Conservation (phyloP, 2,888 invertebrate genomes). For the Nomada hirtipes region DNA sequence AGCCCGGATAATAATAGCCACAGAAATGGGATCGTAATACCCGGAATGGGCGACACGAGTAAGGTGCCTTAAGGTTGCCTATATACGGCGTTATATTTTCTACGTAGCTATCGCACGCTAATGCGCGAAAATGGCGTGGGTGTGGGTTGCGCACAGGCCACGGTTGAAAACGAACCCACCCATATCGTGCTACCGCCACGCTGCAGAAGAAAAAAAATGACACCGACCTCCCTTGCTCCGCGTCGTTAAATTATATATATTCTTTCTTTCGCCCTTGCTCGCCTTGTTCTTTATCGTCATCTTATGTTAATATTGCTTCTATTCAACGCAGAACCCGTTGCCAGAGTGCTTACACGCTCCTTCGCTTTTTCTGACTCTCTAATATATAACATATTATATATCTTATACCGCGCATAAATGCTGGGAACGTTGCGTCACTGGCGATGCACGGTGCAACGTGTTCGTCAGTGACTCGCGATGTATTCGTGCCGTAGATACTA, state of each 20-base stretch:
- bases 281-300: conserved; percentile 75
- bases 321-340: conserved; percentile 47
- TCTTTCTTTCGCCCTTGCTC: conserved; percentile 71
- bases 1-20: conserved; percentile 76
- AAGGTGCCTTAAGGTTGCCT: conserved; percentile 57
- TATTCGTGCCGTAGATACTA: too few species aligned
- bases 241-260: conserved; percentile 73
- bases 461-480: too few species aligned
- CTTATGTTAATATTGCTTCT: conserved; percentile 79
- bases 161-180: conserved; percentile 71
- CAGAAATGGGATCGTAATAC: conserved; percentile 71
- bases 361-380: conserved; percentile 5
- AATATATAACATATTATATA: neutral
- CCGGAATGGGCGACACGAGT: conserved; percentile 64
- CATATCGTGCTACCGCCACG: conserved; percentile 76
- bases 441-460: too few species aligned
- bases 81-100: conserved; percentile 69
- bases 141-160: conserved; percentile 34
- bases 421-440: too few species aligned
- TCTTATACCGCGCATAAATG: too few species aligned
- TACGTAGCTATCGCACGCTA: conserved; percentile 69
- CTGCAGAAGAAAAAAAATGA: conserved; percentile 73
- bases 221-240: conserved; percentile 57
- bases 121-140: conserved; percentile 51
- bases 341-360: neutral